Evolutionary conservation across 2,888 invertebrate genomes (phyloP).

Genomic region (Cactoblastis cactorum): DNA sequence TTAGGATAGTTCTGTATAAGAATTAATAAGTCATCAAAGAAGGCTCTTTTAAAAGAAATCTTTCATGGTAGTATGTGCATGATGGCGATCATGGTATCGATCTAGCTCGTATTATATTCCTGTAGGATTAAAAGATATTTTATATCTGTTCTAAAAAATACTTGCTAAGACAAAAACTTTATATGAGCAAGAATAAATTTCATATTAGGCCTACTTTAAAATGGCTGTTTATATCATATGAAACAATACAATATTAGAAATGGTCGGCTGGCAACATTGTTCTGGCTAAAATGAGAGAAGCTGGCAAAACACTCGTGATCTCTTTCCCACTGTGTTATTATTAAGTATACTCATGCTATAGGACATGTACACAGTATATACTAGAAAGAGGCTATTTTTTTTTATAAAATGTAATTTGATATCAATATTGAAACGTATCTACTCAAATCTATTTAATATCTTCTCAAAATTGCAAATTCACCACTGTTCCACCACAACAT

Average conservation of each 20-base stretch:
- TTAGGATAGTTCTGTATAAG: neutral
- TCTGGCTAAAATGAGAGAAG: constrained; percentile 37
- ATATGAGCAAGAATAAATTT: neutral
- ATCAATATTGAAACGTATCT: no score
- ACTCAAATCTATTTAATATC: no score
- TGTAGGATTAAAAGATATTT: no score
- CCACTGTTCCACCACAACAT: no score
- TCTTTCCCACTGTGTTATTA: constrained; percentile 34
- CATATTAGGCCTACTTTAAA: no score
- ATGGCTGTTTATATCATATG: neutral
- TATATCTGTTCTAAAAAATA: neutral
- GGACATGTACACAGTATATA: neutral
- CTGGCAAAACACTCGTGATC: constrained; percentile 28
- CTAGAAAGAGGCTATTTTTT: neutral
- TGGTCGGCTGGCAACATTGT: constrained; percentile 29
- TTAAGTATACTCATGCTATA: constrained; percentile 21
- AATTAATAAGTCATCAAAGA: neutral
- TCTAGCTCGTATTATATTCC: neutral
- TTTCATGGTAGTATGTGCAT: no score
- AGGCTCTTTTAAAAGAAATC: neutral
- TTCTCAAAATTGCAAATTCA: no score
- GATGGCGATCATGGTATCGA: no score
- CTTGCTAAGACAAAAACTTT: no score
- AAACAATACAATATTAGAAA: constrained; percentile 8
- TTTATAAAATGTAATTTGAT: neutral